Evolutionary conservation across 2,797 vertebrate genomes (phyloP).

Genomic region (Buceros bicornis): DNA sequence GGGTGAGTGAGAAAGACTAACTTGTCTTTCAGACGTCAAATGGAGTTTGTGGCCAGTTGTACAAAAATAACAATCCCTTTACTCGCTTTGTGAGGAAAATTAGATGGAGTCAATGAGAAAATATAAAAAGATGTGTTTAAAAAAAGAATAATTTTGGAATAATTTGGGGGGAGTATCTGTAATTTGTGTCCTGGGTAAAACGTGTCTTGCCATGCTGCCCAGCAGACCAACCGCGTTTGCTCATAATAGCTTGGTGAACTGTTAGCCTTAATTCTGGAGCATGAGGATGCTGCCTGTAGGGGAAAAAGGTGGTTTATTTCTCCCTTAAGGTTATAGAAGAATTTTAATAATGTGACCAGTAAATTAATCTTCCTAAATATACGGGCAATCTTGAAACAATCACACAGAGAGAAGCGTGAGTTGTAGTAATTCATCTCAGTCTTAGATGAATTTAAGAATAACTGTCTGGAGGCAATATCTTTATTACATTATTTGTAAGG

Average conservation of each 20-base stretch:
- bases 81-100: background rate
- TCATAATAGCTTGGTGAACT: background rate
- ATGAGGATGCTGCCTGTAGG: background rate
- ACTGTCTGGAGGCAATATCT: background rate
- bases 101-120: background rate
- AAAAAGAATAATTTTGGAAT: background rate
- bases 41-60: background rate
- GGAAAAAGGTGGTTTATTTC: background rate
- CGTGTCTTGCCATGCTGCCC: background rate
- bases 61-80: background rate
- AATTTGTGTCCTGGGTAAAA: background rate
- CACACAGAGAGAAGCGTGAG: background rate
- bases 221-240: background rate
- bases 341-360: background rate
- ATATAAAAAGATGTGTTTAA: background rate
- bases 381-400: background rate
- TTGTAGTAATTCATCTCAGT: background rate
- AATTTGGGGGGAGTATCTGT: background rate
- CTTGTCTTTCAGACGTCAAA: background rate
- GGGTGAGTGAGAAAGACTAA: background rate
- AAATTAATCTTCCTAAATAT: conserved; percentile 28
- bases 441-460: background rate
- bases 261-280: background rate
- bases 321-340: background rate
- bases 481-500: conserved; percentile 9